Base-by-base conservation (phyloP, 2,113 vertebrate genomes). In the Micronisus gabar region DNA sequence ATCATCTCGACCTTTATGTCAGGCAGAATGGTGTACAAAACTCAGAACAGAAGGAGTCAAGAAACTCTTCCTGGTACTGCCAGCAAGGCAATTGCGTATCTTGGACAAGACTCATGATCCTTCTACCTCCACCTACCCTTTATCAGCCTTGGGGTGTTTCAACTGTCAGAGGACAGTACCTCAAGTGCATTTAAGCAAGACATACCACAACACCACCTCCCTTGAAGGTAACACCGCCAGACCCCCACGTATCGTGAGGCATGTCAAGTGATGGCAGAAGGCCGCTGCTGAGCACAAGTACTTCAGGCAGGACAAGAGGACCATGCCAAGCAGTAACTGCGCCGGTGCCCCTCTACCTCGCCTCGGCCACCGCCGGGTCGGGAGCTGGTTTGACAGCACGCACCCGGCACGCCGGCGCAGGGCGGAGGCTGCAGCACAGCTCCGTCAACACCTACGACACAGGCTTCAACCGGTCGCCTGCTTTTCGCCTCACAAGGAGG, bases 271-370 rank as follows among this genome's bases (percentile, higher is more conserved):
- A 41, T 6, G 6, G 40, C 26, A 16, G 34, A 30, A 53, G 15
- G 38, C 32, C 4, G 4, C 61, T 48, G n/a, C 47, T 8, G 38
- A 48, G 19, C 36, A 36, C 27, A 34, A 52, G 20, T 8, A 40
- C 38, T 41, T 67, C 22, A 50, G 40, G 47, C 3, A 3, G 22
- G 32, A 52, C 2, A 2, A n/a, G 29, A 80, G 23, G 26, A 25
- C 30, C 20, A 1, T 0, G 8, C 48, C 53, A 29, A 68, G 72
- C 52, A 50, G 26, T 2, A 38, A 17, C 9, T 62, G 48, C 5
- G 2, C 23, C 0, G 0, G 0, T 18, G 38, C 5, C 19, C 13
- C 34, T 15, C 12, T 36, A 52, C 18, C 41, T 5, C 2, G 1
- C 43, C n/a, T 59, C 12, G 4, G 58, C 19, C 30, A 43, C 32